Percentiles rank a stretch among this genome's conserved stretches.
These are phyloP conservation scores for Napeogenes inachia DNA, from an alignment of 2,888 invertebrate genomes.

Conservation along the genomic window DNA sequence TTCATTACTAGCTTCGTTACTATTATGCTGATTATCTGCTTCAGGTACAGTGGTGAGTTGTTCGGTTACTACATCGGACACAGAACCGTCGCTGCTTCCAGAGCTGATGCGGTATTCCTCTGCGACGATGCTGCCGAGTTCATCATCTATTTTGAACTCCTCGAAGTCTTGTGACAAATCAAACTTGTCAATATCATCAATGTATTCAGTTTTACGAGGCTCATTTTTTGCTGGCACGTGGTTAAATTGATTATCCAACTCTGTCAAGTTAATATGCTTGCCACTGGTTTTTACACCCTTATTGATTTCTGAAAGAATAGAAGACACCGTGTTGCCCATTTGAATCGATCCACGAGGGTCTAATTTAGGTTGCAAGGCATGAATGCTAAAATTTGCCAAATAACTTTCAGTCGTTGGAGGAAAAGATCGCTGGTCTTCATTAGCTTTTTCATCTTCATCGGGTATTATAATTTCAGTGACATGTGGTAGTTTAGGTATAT, in stretches of 20 bases:
- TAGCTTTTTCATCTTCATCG: slow-evolving; percentile 77
- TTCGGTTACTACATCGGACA: slow-evolving; percentile 66
- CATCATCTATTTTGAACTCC: slow-evolving; percentile 87
- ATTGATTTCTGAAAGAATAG: slow-evolving; percentile 77
- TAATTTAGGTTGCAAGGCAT: slow-evolving; percentile 66
- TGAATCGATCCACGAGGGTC: slow-evolving; percentile 76
- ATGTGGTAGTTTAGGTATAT: slow-evolving; percentile 85
- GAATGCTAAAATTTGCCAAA: slow-evolving; percentile 62
- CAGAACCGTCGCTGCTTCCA: slow-evolving; percentile 70
- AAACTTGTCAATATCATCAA: slow-evolving; percentile 78
- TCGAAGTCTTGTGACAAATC: slow-evolving; percentile 87
- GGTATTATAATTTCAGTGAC: slow-evolving; percentile 86
- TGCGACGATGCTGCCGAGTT: slow-evolving; percentile 73
- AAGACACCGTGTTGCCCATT: slow-evolving; percentile 80
- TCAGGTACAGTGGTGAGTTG: slow-evolving; percentile 62
- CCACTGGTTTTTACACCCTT: slow-evolving; percentile 66
- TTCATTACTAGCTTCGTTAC: slow-evolving; percentile 29
- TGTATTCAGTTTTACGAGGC: slow-evolving; percentile 65
- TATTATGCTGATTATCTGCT: slow-evolving; percentile 48
- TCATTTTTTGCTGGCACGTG: slow-evolving; percentile 55
- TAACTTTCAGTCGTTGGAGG: slow-evolving; percentile 60
- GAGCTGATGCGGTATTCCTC: slow-evolving; percentile 75
- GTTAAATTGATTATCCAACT: slow-evolving; percentile 67
- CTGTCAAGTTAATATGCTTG: slow-evolving; percentile 68
- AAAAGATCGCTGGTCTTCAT: slow-evolving; percentile 58